Conservation (phyloP, 2,113 vertebrate genomes). For the Emberiza fucata region DNA sequence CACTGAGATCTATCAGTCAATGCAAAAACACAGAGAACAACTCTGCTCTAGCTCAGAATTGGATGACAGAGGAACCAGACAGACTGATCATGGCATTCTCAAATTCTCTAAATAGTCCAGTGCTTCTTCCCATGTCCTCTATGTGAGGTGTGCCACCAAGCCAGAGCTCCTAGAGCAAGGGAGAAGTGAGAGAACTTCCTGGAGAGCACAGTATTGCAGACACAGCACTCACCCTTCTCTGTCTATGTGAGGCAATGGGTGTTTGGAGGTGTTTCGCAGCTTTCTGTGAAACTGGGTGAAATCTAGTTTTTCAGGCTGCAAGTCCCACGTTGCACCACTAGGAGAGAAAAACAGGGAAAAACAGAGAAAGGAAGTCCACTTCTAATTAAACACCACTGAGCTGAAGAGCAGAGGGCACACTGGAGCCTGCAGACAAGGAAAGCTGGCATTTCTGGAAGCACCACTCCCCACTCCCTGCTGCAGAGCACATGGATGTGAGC, state of each 20-base stretch:
- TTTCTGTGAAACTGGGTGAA: conserved; percentile 93
- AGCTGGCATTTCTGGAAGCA: neutral
- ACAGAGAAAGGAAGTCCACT: neutral
- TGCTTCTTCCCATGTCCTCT: neutral
- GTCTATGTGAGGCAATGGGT: conserved; percentile 87
- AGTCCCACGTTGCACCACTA: conserved; percentile 93
- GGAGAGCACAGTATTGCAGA: neutral
- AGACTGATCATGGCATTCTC: neutral
- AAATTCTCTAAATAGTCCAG: rapidly evolving
- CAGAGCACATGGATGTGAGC: rapidly evolving
- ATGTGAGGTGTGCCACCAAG: rapidly evolving
- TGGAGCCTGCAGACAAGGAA: rapidly evolving
- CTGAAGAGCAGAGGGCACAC: neutral
- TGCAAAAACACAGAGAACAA: neutral
- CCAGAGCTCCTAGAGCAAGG: neutral
- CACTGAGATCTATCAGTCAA: neutral
- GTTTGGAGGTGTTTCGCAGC: conserved; percentile 84
- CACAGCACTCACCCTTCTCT: conserved; percentile 85
- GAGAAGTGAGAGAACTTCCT: neutral
- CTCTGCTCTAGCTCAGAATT: neutral
- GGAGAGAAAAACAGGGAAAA: conserved; percentile 8
- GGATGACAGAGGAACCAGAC: neutral
- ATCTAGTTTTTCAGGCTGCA: conserved; percentile 96
- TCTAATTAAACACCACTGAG: neutral
- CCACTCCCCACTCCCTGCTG: neutral